Evolutionary conservation across 2,888 invertebrate genomes (phyloP).

Genomic region (Andrena bucephala): DNA sequence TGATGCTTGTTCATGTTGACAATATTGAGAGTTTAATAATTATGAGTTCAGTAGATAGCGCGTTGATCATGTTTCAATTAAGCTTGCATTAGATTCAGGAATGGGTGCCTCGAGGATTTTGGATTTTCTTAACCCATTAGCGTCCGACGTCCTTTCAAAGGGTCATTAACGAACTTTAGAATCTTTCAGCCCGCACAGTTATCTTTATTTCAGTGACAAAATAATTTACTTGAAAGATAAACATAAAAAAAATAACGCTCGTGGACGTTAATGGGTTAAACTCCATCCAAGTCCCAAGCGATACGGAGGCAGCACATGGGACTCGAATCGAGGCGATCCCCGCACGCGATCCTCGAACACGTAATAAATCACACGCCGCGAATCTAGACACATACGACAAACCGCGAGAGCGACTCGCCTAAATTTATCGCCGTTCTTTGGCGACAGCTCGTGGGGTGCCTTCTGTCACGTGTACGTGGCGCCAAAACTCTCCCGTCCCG

Average conservation of each 20-base stretch:
- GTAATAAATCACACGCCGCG: slow-evolving; percentile 66
- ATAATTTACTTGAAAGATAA: background rate
- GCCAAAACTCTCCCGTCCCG: slow-evolving; percentile 40
- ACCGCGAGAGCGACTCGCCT: slow-evolving; percentile 57
- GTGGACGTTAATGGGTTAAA: slow-evolving; percentile 26
- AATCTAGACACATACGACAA: slow-evolving; percentile 63
- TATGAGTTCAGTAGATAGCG: no score
- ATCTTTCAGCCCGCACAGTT: background rate
- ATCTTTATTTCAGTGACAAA: no score
- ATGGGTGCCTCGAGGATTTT: no score
- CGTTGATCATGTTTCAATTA: no score
- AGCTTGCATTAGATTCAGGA: no score
- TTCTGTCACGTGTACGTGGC: slow-evolving; percentile 37
- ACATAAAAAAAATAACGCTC: background rate
- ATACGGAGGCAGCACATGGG: slow-evolving; percentile 43
- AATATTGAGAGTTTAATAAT: no score
- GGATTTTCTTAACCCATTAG: background rate
- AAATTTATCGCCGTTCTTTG: slow-evolving; percentile 68
- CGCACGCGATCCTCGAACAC: slow-evolving; percentile 62
- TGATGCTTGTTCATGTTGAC: no score
- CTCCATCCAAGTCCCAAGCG: slow-evolving; percentile 11
- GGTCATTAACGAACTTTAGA: background rate
- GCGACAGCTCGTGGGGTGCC: slow-evolving; percentile 37
- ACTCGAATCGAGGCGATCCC: slow-evolving; percentile 35
- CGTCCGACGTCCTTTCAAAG: background rate